Evolutionary conservation across 35 echinoderm and acorn worm genomes (phyloP).

Genomic region (Ophioderma brevispina): DNA sequence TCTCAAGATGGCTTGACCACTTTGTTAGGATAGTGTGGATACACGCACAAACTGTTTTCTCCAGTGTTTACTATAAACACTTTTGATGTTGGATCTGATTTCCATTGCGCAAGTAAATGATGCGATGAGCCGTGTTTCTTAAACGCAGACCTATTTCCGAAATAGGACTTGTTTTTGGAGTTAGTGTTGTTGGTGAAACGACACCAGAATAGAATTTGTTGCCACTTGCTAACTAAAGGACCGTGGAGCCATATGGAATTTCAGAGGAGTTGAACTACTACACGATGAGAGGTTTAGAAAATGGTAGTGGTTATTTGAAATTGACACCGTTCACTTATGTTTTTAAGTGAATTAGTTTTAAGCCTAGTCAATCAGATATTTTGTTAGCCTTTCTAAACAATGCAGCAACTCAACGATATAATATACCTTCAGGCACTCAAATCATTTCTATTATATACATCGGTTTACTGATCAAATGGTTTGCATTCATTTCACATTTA

Average conservation of each 20-base stretch:
- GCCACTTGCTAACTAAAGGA: neutral
- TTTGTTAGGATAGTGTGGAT: neutral
- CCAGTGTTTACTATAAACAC: slow-evolving; percentile 10
- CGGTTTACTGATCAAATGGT: too few relatives aligned
- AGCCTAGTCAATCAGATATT: too few relatives aligned
- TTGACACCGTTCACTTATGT: too few relatives aligned
- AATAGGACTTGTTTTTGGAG: neutral
- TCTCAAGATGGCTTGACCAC: slow-evolving; percentile 1
- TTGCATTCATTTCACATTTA: too few relatives aligned
- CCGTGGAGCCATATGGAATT: neutral
- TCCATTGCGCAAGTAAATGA: neutral
- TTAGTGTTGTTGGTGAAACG: neutral
- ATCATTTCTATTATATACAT: too few relatives aligned
- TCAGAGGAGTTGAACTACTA: neutral
- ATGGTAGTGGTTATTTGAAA: too few relatives aligned
- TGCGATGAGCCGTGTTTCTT: neutral
- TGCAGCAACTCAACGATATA: too few relatives aligned
- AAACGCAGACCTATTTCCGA: neutral
- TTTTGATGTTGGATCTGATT: neutral
- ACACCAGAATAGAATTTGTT: neutral
- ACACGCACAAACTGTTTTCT: neutral
- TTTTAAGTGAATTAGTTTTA: too few relatives aligned
- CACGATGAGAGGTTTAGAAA: too few relatives aligned
- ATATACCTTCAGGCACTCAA: too few relatives aligned
- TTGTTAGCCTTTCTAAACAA: too few relatives aligned